A percentile compares a stretch with the other conserved stretches of the same genome.
These are phyloP conservation scores for Pitta sordida DNA, from an alignment of 2,113 vertebrate species.

Conservation along the genomic window DNA sequence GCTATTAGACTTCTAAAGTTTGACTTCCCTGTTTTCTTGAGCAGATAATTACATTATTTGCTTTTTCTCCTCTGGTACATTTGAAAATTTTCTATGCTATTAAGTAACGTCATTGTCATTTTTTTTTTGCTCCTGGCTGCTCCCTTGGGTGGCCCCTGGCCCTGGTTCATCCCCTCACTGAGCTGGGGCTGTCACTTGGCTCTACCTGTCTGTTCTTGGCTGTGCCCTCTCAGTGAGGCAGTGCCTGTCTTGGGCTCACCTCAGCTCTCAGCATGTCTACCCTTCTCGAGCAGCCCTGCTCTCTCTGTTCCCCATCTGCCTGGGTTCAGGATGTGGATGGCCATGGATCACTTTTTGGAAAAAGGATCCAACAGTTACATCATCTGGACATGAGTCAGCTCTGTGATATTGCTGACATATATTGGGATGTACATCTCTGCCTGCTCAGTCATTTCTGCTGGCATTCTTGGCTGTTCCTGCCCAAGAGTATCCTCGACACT, in stretches of 20 bases:
- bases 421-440: not conserved
- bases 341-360: not conserved
- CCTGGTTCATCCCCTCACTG: not conserved
- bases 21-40: not conserved
- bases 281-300: not conserved
- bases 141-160: not conserved
- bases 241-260: not conserved
- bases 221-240: not conserved
- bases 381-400: not conserved
- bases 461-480: not conserved
- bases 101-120: not conserved
- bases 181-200: not conserved
- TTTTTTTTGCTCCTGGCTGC: not conserved
- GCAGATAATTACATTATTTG: not conserved
- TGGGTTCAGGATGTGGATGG: not conserved
- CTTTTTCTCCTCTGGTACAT: not conserved
- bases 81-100: not conserved
- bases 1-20: not conserved
- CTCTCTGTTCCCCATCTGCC: fast-evolving
- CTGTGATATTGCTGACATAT: not conserved
- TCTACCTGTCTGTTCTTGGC: not conserved
- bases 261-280: fast-evolving
- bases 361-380: not conserved
- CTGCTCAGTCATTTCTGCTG: not conserved
- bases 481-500: not conserved